Evolutionary conservation across 2,113 vertebrate genomes (phyloP).

Genomic region (Pithys albifrons): DNA sequence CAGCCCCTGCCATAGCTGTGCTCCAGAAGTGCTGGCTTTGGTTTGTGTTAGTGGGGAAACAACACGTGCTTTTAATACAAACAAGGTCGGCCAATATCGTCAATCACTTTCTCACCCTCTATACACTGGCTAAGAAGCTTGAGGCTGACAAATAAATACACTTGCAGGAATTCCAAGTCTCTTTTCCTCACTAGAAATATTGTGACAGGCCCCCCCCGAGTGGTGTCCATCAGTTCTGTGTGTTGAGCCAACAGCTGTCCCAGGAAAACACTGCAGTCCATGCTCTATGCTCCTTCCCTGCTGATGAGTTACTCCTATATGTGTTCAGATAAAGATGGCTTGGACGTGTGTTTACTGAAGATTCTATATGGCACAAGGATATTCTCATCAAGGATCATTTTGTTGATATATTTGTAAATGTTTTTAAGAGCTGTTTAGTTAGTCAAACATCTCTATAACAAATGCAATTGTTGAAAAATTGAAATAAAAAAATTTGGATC

Average conservation of each 20-base stretch:
- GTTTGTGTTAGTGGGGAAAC: neutral
- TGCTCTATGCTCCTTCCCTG: neutral
- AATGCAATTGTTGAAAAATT: neutral
- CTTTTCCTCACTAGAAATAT: neutral
- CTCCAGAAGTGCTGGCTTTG: neutral
- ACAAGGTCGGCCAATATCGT: neutral
- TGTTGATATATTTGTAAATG: neutral
- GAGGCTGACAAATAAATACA: neutral
- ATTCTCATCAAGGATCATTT: neutral
- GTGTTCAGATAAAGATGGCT: neutral
- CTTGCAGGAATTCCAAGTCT: neutral
- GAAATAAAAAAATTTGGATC: neutral
- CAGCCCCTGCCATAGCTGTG: neutral
- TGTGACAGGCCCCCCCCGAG: neutral
- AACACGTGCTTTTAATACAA: neutral
- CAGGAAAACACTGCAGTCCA: neutral
- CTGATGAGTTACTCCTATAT: rapidly evolving
- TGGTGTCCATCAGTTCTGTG: neutral
- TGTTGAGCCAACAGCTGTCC: neutral
- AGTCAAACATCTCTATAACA: neutral
- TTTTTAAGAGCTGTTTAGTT: neutral
- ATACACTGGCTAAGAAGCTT: neutral
- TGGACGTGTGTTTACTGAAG: neutral
- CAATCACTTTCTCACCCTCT: neutral
- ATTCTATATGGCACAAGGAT: neutral